Evolutionary conservation across 2,797 vertebrate genomes (phyloP).

Genomic region (Gadopsis marmoratus): DNA sequence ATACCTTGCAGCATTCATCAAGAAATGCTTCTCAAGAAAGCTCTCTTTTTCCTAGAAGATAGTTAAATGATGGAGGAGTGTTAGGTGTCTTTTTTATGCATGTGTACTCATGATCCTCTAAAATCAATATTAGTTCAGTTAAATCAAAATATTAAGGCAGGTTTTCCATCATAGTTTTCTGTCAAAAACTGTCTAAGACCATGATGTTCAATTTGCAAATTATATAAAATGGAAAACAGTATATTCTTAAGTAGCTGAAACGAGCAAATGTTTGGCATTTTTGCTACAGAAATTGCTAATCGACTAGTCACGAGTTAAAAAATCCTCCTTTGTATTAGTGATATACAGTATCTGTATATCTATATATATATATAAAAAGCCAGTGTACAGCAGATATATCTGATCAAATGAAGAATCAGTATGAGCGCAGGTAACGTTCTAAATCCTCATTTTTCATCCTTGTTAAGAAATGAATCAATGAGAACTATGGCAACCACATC

Average conservation of each 20-base stretch:
- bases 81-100: not conserved
- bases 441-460: not conserved
- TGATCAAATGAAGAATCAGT: not conserved
- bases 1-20: slow-evolving; percentile 7
- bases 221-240: not conserved
- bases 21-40: not conserved
- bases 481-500: slow-evolving; percentile 48
- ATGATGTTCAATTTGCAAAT: not conserved
- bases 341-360: too few relatives aligned
- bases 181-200: too few relatives aligned
- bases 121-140: too few relatives aligned
- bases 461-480: slow-evolving; percentile 32
- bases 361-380: not conserved
- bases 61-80: too few relatives aligned
- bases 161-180: too few relatives aligned
- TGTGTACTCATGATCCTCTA: too few relatives aligned
- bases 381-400: not conserved
- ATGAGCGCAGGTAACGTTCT: not conserved
- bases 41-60: too few relatives aligned
- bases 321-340: not conserved
- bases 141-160: too few relatives aligned
- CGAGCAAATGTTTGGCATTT: not conserved
- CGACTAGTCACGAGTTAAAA: not conserved
- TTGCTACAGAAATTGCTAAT: too few relatives aligned
- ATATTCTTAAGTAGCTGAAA: not conserved